Conservation (phyloP, 2,113 vertebrate species). For the Formicarius rufipectus region DNA sequence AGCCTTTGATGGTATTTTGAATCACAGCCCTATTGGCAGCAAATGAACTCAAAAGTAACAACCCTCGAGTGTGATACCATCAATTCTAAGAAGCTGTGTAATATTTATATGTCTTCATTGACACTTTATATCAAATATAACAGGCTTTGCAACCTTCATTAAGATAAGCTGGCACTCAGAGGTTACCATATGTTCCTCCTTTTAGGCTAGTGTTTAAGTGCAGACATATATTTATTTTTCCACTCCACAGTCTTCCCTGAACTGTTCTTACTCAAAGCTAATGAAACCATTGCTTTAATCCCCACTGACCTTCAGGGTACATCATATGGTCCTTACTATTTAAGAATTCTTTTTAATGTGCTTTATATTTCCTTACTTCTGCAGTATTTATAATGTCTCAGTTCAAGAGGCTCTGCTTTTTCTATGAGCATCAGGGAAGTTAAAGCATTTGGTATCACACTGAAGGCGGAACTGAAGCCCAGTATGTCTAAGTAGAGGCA, state of each 20-base stretch:
- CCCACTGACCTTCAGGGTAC: slow-evolving; percentile 37
- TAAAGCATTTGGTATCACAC: neutral
- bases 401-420: slow-evolving; percentile 17
- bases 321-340: slow-evolving; percentile 57
- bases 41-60: slow-evolving; percentile 48
- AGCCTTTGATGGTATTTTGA: slow-evolving; percentile 64
- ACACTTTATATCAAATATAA: slow-evolving; percentile 66
- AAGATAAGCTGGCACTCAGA: slow-evolving; percentile 70
- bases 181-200: slow-evolving; percentile 70
- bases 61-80: slow-evolving; percentile 40
- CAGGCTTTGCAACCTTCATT: slow-evolving; percentile 70
- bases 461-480: neutral
- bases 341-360: slow-evolving; percentile 25
- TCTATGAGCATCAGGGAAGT: neutral
- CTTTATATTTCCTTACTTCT: slow-evolving; percentile 46
- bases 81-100: slow-evolving; percentile 61
- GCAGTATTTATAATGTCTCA: slow-evolving; percentile 7
- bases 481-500: neutral
- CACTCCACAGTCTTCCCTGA: slow-evolving; percentile 51
- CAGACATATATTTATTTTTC: slow-evolving; percentile 72
- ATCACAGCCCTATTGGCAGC: slow-evolving; percentile 33
- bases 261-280: slow-evolving; percentile 57
- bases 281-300: slow-evolving; percentile 56
- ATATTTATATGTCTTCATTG: slow-evolving; percentile 68
- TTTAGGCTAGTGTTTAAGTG: slow-evolving; percentile 48